Percentiles rank a stretch among this genome's conserved stretches.
These are phyloP conservation scores for Stichodactyla helianthus DNA, from an alignment of 64 coral and sea anemone species.

Conservation along the genomic window DNA sequence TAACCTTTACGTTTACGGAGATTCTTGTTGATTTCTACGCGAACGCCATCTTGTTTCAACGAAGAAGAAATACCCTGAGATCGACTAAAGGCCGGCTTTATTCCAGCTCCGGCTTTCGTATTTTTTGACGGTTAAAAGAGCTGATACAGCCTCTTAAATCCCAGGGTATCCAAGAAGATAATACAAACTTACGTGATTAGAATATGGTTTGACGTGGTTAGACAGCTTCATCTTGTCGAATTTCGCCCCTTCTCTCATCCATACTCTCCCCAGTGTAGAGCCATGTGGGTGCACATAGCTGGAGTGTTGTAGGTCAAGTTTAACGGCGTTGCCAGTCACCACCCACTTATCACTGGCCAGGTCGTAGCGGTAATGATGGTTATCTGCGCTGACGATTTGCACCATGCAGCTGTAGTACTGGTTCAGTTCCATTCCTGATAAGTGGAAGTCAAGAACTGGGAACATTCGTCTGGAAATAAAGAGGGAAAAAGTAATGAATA, in stretches of 20 bases:
- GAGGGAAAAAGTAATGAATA: neutral
- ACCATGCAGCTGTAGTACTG: constrained; percentile 87
- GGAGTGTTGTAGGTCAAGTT: constrained; percentile 34
- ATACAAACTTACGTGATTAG: constrained; percentile 48
- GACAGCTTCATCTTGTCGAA: constrained; percentile 88
- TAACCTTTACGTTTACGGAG: too few relatives aligned
- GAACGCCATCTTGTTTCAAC: too few relatives aligned
- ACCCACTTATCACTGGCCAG: constrained; percentile 39
- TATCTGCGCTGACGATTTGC: constrained; percentile 49
- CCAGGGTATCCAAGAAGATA: neutral
- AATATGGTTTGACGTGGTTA: constrained; percentile 59
- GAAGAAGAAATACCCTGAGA: too few relatives aligned
- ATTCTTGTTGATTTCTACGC: too few relatives aligned
- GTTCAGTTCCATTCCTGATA: constrained; percentile 58
- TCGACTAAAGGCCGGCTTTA: too few relatives aligned
- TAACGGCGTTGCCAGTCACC: constrained; percentile 39
- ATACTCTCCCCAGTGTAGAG: constrained; percentile 53
- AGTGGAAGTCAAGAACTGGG: constrained; percentile 68
- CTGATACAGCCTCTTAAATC: too few relatives aligned
- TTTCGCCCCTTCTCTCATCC: constrained; percentile 67
- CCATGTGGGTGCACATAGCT: constrained; percentile 71
- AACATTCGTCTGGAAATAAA: constrained; percentile 74
- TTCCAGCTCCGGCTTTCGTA: too few relatives aligned
- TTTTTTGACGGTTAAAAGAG: too few relatives aligned
- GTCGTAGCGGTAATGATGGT: constrained; percentile 65